Conservation (phyloP, 2,113 vertebrate species). For the Hippocampus guttulatus region DNA sequence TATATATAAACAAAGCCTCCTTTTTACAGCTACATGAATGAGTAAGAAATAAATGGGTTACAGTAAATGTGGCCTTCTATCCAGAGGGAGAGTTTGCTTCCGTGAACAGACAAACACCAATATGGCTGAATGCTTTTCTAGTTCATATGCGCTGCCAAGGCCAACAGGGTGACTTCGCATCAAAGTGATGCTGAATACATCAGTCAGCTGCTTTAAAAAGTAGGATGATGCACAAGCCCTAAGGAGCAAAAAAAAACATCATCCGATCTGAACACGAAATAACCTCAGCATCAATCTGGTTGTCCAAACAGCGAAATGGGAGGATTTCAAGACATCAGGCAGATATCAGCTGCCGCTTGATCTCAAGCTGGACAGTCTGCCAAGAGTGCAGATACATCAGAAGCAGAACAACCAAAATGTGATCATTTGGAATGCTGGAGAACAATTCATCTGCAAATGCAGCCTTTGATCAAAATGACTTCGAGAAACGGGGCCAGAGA, state of each 20-base stretch:
- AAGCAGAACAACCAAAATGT: conserved; percentile 32
- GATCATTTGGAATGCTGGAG: conserved; percentile 36
- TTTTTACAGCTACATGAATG: conserved; percentile 26
- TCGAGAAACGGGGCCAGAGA: conserved; percentile 5
- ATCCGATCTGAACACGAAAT: conserved; percentile 2
- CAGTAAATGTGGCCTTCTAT: conserved; percentile 37
- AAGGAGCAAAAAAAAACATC: not conserved
- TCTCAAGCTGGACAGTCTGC: conserved; percentile 36
- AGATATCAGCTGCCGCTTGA: conserved; percentile 55
- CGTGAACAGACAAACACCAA: conserved; percentile 52
- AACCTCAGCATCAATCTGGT: conserved; percentile 2
- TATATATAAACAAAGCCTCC: conserved; percentile 6
- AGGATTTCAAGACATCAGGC: conserved; percentile 49
- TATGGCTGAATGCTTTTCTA: conserved; percentile 56
- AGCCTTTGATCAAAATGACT: conserved; percentile 32
- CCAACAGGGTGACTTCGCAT: conserved; percentile 33
- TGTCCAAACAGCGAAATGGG: conserved; percentile 45
- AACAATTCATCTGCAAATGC: conserved; percentile 19
- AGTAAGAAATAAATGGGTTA: conserved; percentile 53
- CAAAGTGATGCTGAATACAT: conserved; percentile 9
- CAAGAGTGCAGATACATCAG: conserved; percentile 39
- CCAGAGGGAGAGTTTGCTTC: conserved; percentile 56
- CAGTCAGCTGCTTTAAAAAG: conserved; percentile 8
- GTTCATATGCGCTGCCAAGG: conserved; percentile 36
- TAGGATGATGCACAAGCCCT: not conserved